Conservation (phyloP, 2,888 invertebrate genomes). For the Chrysina gloriosa region DNA sequence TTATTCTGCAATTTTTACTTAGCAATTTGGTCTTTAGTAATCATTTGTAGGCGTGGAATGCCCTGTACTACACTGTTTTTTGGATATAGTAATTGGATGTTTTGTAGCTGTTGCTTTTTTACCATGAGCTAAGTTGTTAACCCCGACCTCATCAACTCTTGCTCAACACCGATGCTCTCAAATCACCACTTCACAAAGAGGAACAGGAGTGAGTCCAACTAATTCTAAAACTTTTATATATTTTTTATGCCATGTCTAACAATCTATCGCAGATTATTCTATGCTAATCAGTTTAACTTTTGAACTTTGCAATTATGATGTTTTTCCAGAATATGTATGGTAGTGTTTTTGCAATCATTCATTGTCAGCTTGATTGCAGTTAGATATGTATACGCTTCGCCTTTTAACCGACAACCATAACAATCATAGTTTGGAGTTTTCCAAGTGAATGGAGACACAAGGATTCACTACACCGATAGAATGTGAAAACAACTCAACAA, state of each 20-base stretch:
- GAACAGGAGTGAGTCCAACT: conserved; percentile 94
- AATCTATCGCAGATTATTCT: not conserved
- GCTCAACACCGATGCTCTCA: conserved; percentile 95
- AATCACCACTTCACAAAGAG: conserved; percentile 98
- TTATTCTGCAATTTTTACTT: no score
- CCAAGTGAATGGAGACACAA: no score
- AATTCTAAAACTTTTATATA: conserved; percentile 92
- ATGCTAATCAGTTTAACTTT: not conserved
- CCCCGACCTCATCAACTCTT: conserved; percentile 85
- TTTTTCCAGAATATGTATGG: no score
- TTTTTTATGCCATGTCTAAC: conserved; percentile 80
- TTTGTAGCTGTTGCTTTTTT: conserved; percentile 86
- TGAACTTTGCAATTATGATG: conserved; percentile 8
- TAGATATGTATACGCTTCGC: no score
- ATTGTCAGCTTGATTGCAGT: no score
- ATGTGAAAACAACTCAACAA: no score
- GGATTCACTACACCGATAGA: no score
- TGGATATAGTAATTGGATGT: conserved; percentile 77
- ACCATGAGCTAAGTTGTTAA: conserved; percentile 81
- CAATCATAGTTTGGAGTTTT: no score
- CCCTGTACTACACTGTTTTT: conserved; percentile 75
- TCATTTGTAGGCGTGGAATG: no score
- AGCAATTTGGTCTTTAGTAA: no score
- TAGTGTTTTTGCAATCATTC: no score
- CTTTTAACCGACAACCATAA: no score